Evolutionary conservation across 1,140 invertebrate species (phyloP), one percentile per base, ranked within the genome.

Genomic region (Leptopilina clavipes): DNA sequence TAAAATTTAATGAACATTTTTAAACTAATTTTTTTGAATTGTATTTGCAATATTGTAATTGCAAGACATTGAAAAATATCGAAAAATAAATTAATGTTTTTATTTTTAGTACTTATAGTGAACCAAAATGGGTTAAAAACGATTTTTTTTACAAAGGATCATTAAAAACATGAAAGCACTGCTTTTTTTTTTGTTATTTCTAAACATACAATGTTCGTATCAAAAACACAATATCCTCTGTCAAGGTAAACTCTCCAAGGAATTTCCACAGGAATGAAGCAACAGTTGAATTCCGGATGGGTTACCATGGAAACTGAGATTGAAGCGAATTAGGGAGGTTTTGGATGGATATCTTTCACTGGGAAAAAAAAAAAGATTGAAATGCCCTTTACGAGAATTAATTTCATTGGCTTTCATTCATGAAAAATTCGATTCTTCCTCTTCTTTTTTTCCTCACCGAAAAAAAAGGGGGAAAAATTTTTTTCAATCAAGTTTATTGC

Each of bases 311-410:
- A 59, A 19, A 59, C 54, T 22, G 54, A 59, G 54, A 59, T 59
- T 59, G 56, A 59, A 59, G 56, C 56, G 22, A 59, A 59, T 59
- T 59, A 59, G 19, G 56, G 56, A 59, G 19, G 56, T 59, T 59
- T 48, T 12, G 18, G 22, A 59, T 25, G 19, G 18, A 59, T 59
- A 12, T 11, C 19, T 31, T 31, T 5, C 3, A 59, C 56, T 25
- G 56, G 12, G 56, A n/a, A n/a, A n/a, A n/a, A n/a, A n/a, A 14
- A 59, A 59, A 22, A 25, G 56, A 59, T 22, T 14, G 22, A 59
- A 59, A 59, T 11, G 25, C 5, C 14, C 12, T n/a, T 48, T 48
- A 14, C 11, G 14, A 14, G n/a, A 14, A 14, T 12, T 11, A 14
- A 48, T 48, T 48, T 48, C 14, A 48, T 14, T 48, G 45, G 45